These are phyloP conservation scores for Morpho deidamia DNA, from an alignment of 2,888 invertebrate species.

Conservation along the genomic window DNA sequence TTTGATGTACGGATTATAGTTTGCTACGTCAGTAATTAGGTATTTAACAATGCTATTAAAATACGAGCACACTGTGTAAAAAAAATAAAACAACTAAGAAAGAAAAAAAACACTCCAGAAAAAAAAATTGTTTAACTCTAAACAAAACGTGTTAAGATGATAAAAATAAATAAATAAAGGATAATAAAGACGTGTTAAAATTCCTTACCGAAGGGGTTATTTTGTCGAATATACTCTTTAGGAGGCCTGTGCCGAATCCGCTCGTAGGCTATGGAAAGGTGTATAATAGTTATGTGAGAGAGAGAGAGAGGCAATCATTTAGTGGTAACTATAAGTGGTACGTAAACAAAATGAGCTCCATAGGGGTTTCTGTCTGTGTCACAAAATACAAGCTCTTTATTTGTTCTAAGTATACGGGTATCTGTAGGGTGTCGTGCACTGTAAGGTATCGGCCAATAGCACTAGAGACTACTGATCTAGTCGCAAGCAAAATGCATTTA, in stretches of 20 bases:
- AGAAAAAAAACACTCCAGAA: slow-evolving; percentile 57
- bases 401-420: slow-evolving; percentile 59
- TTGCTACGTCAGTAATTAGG: slow-evolving; percentile 55
- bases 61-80: slow-evolving; percentile 72
- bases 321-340: slow-evolving; percentile 63
- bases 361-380: slow-evolving; percentile 70
- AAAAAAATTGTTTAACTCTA: slow-evolving; percentile 52
- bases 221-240: slow-evolving; percentile 81
- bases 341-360: slow-evolving; percentile 60
- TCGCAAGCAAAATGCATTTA: slow-evolving; percentile 76
- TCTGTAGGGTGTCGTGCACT: slow-evolving; percentile 74
- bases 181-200: slow-evolving; percentile 75
- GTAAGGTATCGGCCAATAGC: slow-evolving; percentile 75
- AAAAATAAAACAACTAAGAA: slow-evolving; percentile 55
- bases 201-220: slow-evolving; percentile 80
- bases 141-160: slow-evolving; percentile 52
- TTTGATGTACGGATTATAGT: slow-evolving; percentile 58
- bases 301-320: slow-evolving; percentile 63
- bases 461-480: slow-evolving; percentile 76
- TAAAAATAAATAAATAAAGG: slow-evolving; percentile 49
- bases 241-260: slow-evolving; percentile 79
- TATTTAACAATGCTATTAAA: slow-evolving; percentile 57
- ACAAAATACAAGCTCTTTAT: slow-evolving; percentile 78
- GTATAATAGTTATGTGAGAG: slow-evolving; percentile 77
- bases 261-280: slow-evolving; percentile 78